These are phyloP conservation scores for Plutomurus gul DNA, from an alignment of 1,140 invertebrate genomes.

Conservation along the genomic window DNA sequence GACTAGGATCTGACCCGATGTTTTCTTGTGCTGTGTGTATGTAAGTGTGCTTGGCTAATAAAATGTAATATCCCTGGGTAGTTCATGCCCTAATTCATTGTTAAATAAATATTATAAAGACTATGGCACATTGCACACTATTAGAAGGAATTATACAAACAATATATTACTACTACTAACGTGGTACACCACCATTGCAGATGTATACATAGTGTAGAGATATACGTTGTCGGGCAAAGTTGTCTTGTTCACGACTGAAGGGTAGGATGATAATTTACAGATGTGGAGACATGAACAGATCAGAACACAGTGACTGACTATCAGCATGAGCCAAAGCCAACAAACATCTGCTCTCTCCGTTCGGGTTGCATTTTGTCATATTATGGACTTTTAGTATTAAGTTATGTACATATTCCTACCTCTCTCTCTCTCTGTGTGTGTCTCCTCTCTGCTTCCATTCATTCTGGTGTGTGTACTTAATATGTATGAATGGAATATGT, in stretches of 20 bases:
- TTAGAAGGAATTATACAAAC: too few relatives aligned
- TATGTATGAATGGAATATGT: background rate
- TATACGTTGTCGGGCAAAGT: too few relatives aligned
- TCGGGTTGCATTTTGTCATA: too few relatives aligned
- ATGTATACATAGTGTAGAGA: too few relatives aligned
- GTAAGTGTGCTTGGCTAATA: background rate
- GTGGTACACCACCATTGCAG: too few relatives aligned
- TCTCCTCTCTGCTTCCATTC: background rate
- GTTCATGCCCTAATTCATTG: conserved; percentile 16
- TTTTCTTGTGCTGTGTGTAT: too few relatives aligned
- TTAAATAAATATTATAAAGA: background rate
- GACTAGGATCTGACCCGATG: too few relatives aligned
- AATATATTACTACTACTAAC: too few relatives aligned
- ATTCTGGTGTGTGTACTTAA: background rate
- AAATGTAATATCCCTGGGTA: background rate
- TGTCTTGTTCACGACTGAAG: too few relatives aligned
- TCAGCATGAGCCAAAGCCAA: conserved; percentile 24
- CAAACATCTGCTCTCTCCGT: conserved; percentile 17
- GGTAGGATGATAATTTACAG: conserved; percentile 26
- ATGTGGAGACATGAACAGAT: background rate
- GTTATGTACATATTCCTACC: too few relatives aligned
- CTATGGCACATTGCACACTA: too few relatives aligned
- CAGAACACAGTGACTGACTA: background rate
- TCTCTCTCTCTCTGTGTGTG: background rate
- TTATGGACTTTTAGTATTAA: too few relatives aligned